phyloP scores from a whole-genome alignment of 1,140 invertebrate species.

The Adoxophyes honmai region DNA sequence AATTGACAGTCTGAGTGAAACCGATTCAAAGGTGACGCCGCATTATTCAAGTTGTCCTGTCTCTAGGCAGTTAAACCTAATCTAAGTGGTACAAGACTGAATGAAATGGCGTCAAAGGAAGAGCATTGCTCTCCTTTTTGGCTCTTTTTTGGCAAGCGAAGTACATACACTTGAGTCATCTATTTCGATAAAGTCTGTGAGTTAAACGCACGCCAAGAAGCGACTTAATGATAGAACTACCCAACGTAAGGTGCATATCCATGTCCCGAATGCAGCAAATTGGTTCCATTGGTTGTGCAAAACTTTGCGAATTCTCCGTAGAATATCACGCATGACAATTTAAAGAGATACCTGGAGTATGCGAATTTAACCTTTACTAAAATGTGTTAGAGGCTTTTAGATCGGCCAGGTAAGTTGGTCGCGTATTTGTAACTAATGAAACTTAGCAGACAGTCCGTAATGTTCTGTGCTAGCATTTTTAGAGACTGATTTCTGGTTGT shows the following conservation, averaged over 20 bases:
- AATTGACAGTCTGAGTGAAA: too few species aligned
- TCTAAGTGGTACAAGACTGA: too few species aligned
- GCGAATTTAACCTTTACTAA: background rate
- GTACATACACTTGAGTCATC: too few species aligned
- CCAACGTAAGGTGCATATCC: conserved; percentile 25
- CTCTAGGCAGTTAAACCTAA: too few species aligned
- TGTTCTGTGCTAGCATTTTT: background rate
- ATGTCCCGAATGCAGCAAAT: conserved; percentile 45
- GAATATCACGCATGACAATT: background rate
- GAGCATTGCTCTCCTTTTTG: too few species aligned
- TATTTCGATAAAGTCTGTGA: too few species aligned
- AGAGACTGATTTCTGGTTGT: too few species aligned
- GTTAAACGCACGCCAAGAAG: conserved; percentile 3
- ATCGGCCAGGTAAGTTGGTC: too few species aligned
- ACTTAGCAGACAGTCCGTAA: conserved; percentile 35
- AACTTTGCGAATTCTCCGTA: conserved; percentile 35
- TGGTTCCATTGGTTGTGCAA: conserved; percentile 42
- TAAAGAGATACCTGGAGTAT: background rate
- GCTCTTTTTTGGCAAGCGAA: too few species aligned
- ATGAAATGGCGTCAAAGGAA: too few species aligned
- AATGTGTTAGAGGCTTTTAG: background rate
- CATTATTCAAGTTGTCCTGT: too few species aligned
- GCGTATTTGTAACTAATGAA: conserved; percentile 32
- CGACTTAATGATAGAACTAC: conserved; percentile 37
- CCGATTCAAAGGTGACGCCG: too few species aligned